Evolutionary conservation across 2,113 vertebrate genomes (phyloP).

Genomic region (Dicrurus megarhynchus): DNA sequence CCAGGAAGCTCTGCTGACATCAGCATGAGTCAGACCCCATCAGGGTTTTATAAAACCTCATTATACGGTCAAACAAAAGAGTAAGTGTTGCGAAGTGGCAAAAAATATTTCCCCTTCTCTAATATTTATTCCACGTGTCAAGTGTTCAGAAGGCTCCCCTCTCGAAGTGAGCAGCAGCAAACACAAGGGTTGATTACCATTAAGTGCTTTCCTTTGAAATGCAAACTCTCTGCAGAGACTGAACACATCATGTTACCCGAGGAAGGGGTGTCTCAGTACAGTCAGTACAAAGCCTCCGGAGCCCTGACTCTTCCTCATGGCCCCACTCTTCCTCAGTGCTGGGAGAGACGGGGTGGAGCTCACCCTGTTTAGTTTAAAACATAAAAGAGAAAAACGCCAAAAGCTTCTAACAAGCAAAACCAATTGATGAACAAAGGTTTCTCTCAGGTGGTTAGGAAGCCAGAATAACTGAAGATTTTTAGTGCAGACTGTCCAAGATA

Average conservation of each 20-base stretch:
- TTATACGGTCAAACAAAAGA: neutral
- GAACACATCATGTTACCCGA: neutral
- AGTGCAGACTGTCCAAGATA: neutral
- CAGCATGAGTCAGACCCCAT: neutral
- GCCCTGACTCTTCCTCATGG: neutral
- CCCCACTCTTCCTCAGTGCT: too few species aligned
- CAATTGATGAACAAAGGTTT: neutral
- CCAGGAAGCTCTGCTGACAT: neutral
- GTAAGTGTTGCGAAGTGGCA: neutral
- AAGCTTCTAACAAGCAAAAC: neutral
- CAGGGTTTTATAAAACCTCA: neutral
- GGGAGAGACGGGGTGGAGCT: neutral
- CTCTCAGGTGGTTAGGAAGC: neutral
- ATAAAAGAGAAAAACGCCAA: neutral
- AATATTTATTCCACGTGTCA: neutral
- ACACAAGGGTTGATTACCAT: neutral
- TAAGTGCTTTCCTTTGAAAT: neutral
- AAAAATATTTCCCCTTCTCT: neutral
- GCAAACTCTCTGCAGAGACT: neutral
- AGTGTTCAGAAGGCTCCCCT: neutral
- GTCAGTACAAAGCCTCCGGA: neutral
- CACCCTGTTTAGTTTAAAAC: neutral
- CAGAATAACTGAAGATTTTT: neutral
- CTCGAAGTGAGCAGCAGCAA: neutral
- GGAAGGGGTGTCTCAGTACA: neutral